phyloP scores from a whole-genome alignment of 2,113 vertebrate species.

The Rhinogobius similis region DNA sequence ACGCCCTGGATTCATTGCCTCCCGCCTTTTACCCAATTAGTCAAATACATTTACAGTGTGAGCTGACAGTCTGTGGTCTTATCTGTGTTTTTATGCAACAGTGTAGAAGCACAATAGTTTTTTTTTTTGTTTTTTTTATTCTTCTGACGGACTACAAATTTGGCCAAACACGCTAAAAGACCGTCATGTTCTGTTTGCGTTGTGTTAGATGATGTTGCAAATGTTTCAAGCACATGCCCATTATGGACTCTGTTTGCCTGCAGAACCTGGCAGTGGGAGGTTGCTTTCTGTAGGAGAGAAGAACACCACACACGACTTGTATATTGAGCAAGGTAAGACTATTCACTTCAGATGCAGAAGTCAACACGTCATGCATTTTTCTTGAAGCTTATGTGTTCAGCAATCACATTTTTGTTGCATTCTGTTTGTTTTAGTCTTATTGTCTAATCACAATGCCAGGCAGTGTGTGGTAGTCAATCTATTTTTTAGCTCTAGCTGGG shows the following conservation, averaged over 20 bases:
- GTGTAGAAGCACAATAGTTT: conserved; percentile 25
- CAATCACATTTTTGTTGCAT: background rate
- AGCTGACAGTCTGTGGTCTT: conserved; percentile 3
- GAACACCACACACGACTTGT: conserved; percentile 44
- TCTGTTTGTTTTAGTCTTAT: background rate
- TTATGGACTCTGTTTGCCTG: conserved; percentile 47
- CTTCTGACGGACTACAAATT: conserved; percentile 1
- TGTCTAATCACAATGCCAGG: background rate
- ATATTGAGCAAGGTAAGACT: conserved; percentile 57
- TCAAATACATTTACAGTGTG: conserved; percentile 21
- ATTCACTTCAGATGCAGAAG: conserved; percentile 16
- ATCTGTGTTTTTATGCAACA: conserved; percentile 12
- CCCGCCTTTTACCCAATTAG: background rate
- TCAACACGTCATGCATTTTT: background rate
- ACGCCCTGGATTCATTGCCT: conserved; percentile 14
- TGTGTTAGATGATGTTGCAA: conserved; percentile 14
- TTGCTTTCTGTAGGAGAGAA: conserved; percentile 44
- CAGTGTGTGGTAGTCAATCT: background rate
- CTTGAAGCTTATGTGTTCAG: background rate
- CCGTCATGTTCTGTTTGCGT: conserved; percentile 18
- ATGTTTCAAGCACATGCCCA: conserved; percentile 39
- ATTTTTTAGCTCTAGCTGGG: background rate
- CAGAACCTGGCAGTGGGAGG: conserved; percentile 47
- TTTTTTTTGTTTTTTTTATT: background rate
- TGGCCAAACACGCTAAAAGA: conserved; percentile 6